A percentile compares a stretch with the other conserved stretches of the same genome.
Conservation (phyloP, 1,140 invertebrate genomes). For the Bilobella aurantiaca region DNA sequence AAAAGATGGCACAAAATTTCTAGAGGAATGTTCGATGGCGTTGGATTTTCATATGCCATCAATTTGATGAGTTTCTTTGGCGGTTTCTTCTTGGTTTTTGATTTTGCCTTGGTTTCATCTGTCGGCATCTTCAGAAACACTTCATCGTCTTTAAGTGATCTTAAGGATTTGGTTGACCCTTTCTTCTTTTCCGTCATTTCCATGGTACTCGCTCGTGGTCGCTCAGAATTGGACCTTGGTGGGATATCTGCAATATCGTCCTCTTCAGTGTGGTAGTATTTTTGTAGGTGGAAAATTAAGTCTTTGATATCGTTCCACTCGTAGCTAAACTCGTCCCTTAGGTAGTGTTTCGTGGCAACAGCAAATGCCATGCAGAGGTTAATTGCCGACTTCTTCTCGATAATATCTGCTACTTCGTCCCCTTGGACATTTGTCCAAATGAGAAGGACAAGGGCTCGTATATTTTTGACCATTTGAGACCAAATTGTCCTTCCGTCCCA, state of each 20-base stretch:
- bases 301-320: constrained; percentile 11
- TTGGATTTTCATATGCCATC: not conserved
- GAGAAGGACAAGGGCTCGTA: not conserved
- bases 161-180: too few species aligned
- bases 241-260: too few species aligned
- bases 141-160: too few species aligned
- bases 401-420: not conserved
- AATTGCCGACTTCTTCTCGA: constrained; percentile 17
- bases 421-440: not conserved
- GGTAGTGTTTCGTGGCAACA: constrained; percentile 12
- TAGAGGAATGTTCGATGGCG: not conserved
- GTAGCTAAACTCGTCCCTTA: constrained; percentile 17
- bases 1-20: not conserved
- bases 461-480: not conserved
- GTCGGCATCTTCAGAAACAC: not conserved
- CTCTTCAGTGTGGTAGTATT: not conserved
- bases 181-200: too few species aligned
- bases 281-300: constrained; percentile 12
- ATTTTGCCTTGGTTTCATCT: not conserved
- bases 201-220: too few species aligned
- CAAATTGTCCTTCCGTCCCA: not conserved
- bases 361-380: constrained; percentile 16
- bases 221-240: too few species aligned
- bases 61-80: too few species aligned
- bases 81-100: not conserved